Base-by-base conservation (phyloP, 2,113 vertebrate species). In the Microcebus tavaratra region DNA sequence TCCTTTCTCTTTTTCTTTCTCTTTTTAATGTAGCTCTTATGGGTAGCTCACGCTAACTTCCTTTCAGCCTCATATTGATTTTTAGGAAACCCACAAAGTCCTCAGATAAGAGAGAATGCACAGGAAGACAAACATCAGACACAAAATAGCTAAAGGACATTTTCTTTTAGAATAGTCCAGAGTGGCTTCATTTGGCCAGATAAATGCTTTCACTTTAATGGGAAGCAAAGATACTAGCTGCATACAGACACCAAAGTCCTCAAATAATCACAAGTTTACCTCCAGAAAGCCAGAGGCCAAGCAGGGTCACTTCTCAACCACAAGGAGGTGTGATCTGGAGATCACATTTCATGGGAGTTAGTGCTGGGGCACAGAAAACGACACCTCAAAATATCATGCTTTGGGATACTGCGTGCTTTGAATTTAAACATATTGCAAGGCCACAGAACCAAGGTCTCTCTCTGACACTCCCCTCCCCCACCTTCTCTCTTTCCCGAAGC, bases 41-140 rank as follows among this genome's bases (percentile, higher is more conserved):
- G n/a, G 57, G 57, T 50, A 84, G 50, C 72, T 82, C 14, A 2
- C 76, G 80, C 75, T 93, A 89, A 93, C 95, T 97, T 98, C 96
- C 96, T 96, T 94, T 96, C 85, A 95, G 97, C 72, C 61, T 96
- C 96, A 63, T 96, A 97, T 97, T 97, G 96, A 95, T 97, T 98
- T 98, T 97, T 88, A 90, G 72, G 96, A 97, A 98, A 97, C 94
- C 97, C 95, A 97, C 95, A 96, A 96, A 96, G 94, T 94, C 89
- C 72, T 91, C 94, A 97, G 96, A 97, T 97, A 97, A 95, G 96
- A 96, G 81, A 97, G 94, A 97, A 94, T 84, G 76, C 96, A 97
- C 94, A 95, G 94, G 90, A 97, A 98, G 96, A 97, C 96, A 97
- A 98, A 97, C 97, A 97, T 97, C 97, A 96, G 95, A 95, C 96